These are phyloP conservation scores for Magallana ariakensis DNA, from an alignment of 1,140 invertebrate species.

Conservation along the genomic window DNA sequence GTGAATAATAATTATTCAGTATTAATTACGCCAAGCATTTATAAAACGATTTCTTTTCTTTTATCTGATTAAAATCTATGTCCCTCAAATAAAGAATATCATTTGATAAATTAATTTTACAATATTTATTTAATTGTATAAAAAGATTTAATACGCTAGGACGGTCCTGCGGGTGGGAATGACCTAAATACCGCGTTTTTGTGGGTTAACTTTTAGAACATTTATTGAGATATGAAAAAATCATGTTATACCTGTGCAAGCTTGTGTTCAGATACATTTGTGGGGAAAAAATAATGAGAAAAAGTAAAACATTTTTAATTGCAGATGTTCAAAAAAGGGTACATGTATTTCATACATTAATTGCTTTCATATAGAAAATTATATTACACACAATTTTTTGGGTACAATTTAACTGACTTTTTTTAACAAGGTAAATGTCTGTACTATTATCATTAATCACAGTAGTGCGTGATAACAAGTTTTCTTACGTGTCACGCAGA, in stretches of 20 bases:
- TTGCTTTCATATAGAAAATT: slow-evolving; percentile 16
- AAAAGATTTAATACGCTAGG: no score
- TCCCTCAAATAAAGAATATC: neutral
- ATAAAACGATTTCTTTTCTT: slow-evolving; percentile 17
- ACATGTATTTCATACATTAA: slow-evolving; percentile 30
- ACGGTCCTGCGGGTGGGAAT: neutral
- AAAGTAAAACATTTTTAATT: no score
- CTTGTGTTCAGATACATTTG: neutral
- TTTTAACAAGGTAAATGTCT: slow-evolving; percentile 11
- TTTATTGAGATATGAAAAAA: slow-evolving; percentile 29
- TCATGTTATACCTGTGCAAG: slow-evolving; percentile 12
- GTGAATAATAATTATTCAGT: slow-evolving; percentile 27
- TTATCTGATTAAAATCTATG: neutral
- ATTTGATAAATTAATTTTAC: slow-evolving; percentile 26
- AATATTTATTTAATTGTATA: neutral
- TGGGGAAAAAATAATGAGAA: neutral
- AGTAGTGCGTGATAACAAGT: slow-evolving; percentile 22
- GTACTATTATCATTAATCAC: neutral
- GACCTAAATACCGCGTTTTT: slow-evolving; percentile 7
- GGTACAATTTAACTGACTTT: neutral
- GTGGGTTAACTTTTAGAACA: slow-evolving; percentile 2
- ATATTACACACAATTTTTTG: neutral
- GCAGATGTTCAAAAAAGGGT: slow-evolving; percentile 19
- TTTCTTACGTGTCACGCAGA: slow-evolving; percentile 21
- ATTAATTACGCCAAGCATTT: neutral